Conservation (phyloP, 2,888 invertebrate species). For the Morpho deidamia region DNA sequence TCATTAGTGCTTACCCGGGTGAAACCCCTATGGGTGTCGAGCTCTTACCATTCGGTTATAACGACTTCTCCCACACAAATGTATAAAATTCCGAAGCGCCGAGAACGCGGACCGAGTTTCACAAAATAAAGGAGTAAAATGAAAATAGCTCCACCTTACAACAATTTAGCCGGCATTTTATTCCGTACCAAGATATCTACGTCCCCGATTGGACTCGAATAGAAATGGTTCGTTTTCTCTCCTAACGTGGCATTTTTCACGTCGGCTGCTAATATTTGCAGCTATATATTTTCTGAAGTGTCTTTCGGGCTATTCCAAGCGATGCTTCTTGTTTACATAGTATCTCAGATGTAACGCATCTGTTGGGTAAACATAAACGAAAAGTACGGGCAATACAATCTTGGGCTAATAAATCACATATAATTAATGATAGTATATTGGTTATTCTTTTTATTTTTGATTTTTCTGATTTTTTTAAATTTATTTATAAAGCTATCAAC, state of each 20-base stretch:
- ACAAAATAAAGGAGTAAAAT: conserved; percentile 13
- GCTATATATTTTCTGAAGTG: conserved; percentile 8
- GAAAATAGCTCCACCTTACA: conserved; percentile 14
- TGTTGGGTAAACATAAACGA: too few relatives aligned
- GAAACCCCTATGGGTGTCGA: too few relatives aligned
- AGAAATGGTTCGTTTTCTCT: conserved; percentile 37
- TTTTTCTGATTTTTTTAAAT: too few relatives aligned
- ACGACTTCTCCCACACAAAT: too few relatives aligned
- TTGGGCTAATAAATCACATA: too few relatives aligned
- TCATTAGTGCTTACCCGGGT: too few relatives aligned
- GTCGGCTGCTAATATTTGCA: conserved; percentile 17
- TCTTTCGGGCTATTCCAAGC: conserved; percentile 5
- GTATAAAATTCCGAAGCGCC: neutral
- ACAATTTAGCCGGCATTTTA: conserved; percentile 19
- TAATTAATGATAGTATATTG: too few relatives aligned
- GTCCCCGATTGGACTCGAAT: conserved; percentile 33
- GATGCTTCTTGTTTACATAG: neutral
- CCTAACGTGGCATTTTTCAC: conserved; percentile 19
- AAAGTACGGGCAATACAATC: too few relatives aligned
- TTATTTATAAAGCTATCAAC: too few relatives aligned
- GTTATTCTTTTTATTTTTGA: too few relatives aligned
- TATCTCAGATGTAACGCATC: too few relatives aligned
- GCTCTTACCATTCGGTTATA: too few relatives aligned
- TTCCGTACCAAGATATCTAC: conserved; percentile 16
- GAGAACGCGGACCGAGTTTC: conserved; percentile 3